Conservation (phyloP, 2,113 vertebrate species). For the Erythrocebus patas region DNA sequence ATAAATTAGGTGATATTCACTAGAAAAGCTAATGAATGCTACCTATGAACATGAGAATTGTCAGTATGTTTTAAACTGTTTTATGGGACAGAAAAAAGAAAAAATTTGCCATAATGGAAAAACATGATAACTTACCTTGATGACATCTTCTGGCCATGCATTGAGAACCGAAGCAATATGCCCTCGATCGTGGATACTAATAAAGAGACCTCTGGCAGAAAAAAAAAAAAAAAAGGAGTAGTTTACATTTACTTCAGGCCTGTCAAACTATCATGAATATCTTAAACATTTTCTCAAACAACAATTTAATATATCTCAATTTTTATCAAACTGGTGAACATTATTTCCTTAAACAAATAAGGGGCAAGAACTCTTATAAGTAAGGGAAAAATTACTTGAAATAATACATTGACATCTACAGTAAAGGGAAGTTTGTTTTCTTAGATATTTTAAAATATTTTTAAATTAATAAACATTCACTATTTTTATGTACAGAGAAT, state of each 20-base stretch:
- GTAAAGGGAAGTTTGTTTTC: background rate
- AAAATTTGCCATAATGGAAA: slow-evolving; percentile 24
- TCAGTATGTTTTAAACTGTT: background rate
- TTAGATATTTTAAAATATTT: background rate
- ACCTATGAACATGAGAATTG: background rate
- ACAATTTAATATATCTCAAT: background rate
- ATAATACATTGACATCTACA: background rate
- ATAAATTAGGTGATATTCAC: slow-evolving; percentile 20
- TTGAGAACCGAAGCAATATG: slow-evolving; percentile 93
- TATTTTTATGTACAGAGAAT: background rate
- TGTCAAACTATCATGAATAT: slow-evolving; percentile 1
- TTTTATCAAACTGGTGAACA: slow-evolving; percentile 34
- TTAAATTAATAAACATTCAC: background rate
- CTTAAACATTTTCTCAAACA: background rate
- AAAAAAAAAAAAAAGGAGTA: background rate
- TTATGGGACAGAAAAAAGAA: background rate
- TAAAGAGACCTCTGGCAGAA: slow-evolving; percentile 92
- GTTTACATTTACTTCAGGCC: slow-evolving; percentile 32
- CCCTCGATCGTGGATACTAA: slow-evolving; percentile 93
- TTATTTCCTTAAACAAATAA: slow-evolving; percentile 8
- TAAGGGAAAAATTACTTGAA: background rate
- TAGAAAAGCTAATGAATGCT: background rate
- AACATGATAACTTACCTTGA: slow-evolving; percentile 85
- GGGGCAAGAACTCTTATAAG: background rate
- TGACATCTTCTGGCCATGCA: slow-evolving; percentile 92